These are phyloP conservation scores for Sturnira hondurensis DNA, from an alignment of 2,113 vertebrate species.

Conservation along the genomic window DNA sequence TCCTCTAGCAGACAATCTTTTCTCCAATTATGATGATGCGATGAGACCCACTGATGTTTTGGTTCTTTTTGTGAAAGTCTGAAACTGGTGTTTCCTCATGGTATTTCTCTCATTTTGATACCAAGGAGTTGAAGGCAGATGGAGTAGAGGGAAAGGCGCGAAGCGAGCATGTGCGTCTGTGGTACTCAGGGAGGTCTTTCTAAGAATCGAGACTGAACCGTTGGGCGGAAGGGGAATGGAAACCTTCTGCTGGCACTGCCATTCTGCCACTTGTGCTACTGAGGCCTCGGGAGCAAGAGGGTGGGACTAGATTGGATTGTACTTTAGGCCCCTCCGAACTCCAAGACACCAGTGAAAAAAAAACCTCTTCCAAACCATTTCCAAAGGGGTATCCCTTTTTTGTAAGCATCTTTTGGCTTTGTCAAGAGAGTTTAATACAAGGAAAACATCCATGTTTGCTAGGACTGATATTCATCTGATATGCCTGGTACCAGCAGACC, in stretches of 20 bases:
- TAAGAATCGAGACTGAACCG: background rate
- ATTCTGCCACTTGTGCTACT: background rate
- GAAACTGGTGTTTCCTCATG: background rate
- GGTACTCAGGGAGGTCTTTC: background rate
- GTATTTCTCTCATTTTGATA: background rate
- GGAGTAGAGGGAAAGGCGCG: background rate
- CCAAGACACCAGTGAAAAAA: background rate
- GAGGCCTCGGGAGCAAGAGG: background rate
- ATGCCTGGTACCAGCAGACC: background rate
- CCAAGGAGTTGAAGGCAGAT: background rate
- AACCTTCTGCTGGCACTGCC: background rate
- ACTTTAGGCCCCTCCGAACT: background rate
- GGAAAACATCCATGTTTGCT: background rate
- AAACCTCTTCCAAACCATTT: background rate
- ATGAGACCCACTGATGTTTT: background rate
- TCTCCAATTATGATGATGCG: too few species aligned
- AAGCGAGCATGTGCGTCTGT: background rate
- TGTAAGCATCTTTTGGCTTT: background rate
- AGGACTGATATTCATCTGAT: background rate
- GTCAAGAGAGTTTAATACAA: background rate
- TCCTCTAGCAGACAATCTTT: background rate
- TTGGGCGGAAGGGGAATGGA: background rate
- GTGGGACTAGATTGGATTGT: rapidly evolving
- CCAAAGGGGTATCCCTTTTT: background rate
- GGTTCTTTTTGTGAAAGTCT: background rate